Conservation (phyloP, 2,113 vertebrate genomes). For the Brevimyrus niger region DNA sequence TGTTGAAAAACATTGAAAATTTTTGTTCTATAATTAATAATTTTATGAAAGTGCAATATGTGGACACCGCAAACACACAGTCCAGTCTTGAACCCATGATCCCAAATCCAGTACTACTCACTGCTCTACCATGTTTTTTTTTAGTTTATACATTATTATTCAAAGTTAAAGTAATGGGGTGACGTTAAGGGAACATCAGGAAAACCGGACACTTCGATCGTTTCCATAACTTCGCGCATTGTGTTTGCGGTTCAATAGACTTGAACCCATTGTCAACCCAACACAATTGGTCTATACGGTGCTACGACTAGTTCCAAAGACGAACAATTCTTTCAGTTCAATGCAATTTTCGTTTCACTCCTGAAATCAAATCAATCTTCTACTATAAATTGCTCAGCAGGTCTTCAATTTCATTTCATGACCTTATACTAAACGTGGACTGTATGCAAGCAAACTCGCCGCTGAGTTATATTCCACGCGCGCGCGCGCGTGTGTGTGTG, state of each 20-base stretch:
- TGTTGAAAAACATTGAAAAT: not conserved
- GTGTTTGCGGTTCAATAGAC: not conserved
- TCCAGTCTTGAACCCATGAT: not conserved
- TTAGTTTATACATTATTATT: not conserved
- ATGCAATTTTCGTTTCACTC: not conserved
- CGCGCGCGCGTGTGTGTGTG: not conserved
- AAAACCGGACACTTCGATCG: too few relatives aligned
- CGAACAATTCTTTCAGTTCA: not conserved
- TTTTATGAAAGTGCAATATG: not conserved
- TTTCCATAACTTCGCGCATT: not conserved
- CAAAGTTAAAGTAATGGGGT: too few relatives aligned
- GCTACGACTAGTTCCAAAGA: not conserved
- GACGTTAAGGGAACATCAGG: too few relatives aligned
- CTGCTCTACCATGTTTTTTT: not conserved
- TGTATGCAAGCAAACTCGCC: not conserved
- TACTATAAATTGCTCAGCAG: not conserved
- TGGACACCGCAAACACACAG: not conserved
- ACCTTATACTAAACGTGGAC: not conserved
- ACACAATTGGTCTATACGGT: not conserved
- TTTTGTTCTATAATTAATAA: not conserved
- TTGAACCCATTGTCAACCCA: not conserved
- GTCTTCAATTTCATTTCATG: not conserved
- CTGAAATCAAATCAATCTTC: not conserved
- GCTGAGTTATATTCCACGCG: not conserved
- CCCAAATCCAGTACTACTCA: not conserved